Percentiles rank a stretch among this genome's conserved stretches.
phyloP scores from a whole-genome alignment of 2,113 vertebrate genomes.

The Apodemus speciosus region DNA sequence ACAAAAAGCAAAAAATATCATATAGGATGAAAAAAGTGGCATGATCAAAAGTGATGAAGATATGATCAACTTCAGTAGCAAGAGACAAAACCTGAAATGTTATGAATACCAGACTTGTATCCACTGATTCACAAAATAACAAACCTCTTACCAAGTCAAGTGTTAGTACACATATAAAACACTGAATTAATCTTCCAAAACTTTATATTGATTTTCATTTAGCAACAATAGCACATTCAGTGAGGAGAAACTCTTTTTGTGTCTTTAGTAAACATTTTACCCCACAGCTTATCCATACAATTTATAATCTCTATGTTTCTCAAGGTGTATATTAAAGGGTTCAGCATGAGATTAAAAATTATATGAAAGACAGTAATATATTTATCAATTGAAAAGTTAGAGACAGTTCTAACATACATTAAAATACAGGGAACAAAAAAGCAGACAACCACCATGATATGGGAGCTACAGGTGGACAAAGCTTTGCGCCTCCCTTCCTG shows the following conservation, averaged over 20 bases:
- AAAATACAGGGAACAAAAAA: not conserved
- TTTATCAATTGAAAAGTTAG: not conserved
- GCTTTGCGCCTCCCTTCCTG: not conserved
- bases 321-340: not conserved
- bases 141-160: not conserved
- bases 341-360: not conserved
- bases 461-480: not conserved
- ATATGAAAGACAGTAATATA: not conserved
- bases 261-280: not conserved
- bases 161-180: not conserved
- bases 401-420: not conserved
- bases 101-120: not conserved
- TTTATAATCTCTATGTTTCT: not conserved
- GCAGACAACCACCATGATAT: not conserved
- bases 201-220: not conserved
- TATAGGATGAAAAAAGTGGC: not conserved
- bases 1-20: not conserved
- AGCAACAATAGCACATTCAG: not conserved
- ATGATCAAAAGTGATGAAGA: not conserved
- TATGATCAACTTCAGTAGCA: not conserved
- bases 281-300: not conserved
- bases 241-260: not conserved
- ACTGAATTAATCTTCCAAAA: not conserved
- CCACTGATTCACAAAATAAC: not conserved
- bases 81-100: not conserved